A percentile compares a stretch with the other conserved stretches of the same genome.
These are phyloP conservation scores for Manduca sexta DNA, from an alignment of 1,140 invertebrate genomes.

Conservation along the genomic window DNA sequence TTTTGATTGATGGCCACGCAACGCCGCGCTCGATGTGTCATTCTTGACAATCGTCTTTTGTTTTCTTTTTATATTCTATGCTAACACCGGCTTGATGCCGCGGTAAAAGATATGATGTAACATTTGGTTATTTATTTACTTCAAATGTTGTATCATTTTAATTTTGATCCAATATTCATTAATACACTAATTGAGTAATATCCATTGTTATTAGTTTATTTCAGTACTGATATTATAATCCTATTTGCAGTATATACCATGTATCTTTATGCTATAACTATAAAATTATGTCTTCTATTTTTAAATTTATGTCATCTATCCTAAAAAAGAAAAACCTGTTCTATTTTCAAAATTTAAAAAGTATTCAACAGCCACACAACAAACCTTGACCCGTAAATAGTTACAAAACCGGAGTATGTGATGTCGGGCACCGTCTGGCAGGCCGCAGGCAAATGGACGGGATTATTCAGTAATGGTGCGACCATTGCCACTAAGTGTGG, in stretches of 20 bases:
- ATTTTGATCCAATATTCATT: too few species aligned
- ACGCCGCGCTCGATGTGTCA: conserved; percentile 26
- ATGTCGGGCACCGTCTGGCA: neutral
- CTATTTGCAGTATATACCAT: too few species aligned
- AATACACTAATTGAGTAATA: too few species aligned
- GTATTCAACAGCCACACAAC: neutral
- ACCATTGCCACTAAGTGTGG: conserved; percentile 15
- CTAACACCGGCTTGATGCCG: too few species aligned
- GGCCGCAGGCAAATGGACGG: conserved; percentile 19
- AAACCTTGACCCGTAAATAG: conserved; percentile 7
- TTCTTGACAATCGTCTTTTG: conserved; percentile 20
- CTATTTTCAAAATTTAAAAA: neutral
- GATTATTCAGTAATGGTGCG: conserved; percentile 21
- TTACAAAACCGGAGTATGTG: conserved; percentile 3
- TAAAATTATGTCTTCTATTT: too few species aligned
- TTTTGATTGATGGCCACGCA: conserved; percentile 40
- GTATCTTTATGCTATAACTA: too few species aligned
- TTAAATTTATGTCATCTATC: too few species aligned
- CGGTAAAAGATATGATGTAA: too few species aligned
- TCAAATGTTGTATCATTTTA: too few species aligned
- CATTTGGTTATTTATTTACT: neutral
- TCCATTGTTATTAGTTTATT: too few species aligned
- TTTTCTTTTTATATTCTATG: neutral
- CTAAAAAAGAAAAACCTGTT: too few species aligned
- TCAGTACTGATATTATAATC: too few species aligned